phyloP scores from a whole-genome alignment of 2,113 vertebrate species.

The Aegypius monachus region DNA sequence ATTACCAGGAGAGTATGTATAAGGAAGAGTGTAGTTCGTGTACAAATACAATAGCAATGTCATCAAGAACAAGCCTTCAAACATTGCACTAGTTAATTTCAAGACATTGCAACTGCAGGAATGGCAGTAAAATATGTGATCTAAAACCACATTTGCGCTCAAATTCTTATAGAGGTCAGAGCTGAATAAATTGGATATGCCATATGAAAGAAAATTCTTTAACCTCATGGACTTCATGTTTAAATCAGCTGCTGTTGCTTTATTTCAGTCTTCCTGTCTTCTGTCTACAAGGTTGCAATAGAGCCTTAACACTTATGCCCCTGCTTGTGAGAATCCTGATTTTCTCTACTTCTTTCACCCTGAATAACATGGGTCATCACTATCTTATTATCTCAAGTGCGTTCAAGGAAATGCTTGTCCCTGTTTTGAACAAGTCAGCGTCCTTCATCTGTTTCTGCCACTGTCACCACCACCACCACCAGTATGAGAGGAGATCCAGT shows the following conservation, averaged over 20 bases:
- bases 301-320: neutral
- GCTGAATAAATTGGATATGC: accelerated
- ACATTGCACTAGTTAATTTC: neutral
- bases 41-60: neutral
- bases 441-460: neutral
- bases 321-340: neutral
- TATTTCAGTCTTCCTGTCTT: neutral
- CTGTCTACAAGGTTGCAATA: neutral
- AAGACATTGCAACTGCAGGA: neutral
- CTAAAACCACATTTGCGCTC: neutral
- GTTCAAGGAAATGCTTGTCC: neutral
- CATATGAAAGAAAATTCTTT: neutral
- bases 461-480: neutral
- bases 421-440: neutral
- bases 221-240: neutral
- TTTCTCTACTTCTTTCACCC: neutral
- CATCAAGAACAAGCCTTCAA: neutral
- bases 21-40: neutral
- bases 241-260: neutral
- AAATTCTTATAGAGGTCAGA: neutral
- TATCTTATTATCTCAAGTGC: neutral
- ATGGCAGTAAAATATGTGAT: neutral
- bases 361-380: neutral
- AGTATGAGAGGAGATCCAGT: neutral
- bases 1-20: neutral